Evolutionary conservation across 1,140 invertebrate genomes (phyloP).

Genomic region (Psix sp.): DNA sequence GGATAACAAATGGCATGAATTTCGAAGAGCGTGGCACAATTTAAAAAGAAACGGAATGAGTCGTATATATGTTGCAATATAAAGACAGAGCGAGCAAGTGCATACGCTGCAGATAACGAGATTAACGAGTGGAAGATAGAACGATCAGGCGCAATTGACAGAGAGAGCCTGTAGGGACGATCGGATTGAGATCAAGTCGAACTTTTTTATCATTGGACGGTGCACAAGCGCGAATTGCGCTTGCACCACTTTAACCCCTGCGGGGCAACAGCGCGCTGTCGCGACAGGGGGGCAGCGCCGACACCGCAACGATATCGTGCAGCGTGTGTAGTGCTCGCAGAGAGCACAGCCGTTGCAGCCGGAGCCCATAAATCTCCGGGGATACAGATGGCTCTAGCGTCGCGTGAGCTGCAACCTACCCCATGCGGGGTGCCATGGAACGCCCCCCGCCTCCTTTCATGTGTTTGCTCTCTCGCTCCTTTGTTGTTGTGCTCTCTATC

Average conservation of each 20-base stretch:
- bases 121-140: slow-evolving; percentile 58
- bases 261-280: slow-evolving; percentile 74
- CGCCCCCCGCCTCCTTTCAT: slow-evolving; percentile 68
- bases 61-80: slow-evolving; percentile 45
- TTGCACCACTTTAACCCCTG: slow-evolving; percentile 69
- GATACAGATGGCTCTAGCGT: slow-evolving; percentile 78
- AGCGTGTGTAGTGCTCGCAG: slow-evolving; percentile 71
- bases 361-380: slow-evolving; percentile 75
- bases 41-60: slow-evolving; percentile 49
- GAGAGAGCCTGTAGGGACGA: slow-evolving; percentile 45
- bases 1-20: too few relatives aligned
- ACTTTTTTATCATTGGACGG: slow-evolving; percentile 71
- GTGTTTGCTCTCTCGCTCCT: slow-evolving; percentile 10
- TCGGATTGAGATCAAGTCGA: slow-evolving; percentile 72
- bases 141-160: slow-evolving; percentile 36
- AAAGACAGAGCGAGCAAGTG: slow-evolving; percentile 57
- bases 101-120: slow-evolving; percentile 53
- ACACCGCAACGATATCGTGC: slow-evolving; percentile 71
- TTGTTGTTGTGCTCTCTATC: slow-evolving; percentile 15
- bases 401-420: slow-evolving; percentile 75
- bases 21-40: slow-evolving; percentile 15
- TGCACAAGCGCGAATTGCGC: slow-evolving; percentile 75
- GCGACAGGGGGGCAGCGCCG: slow-evolving; percentile 72
- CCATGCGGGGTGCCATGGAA: slow-evolving; percentile 75
- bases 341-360: slow-evolving; percentile 73